Percentiles rank a stretch among this genome's conserved stretches.
Evolutionary conservation across 2,113 vertebrate species (phyloP).

Genomic region (Rhegmatorhina hoffmannsi): DNA sequence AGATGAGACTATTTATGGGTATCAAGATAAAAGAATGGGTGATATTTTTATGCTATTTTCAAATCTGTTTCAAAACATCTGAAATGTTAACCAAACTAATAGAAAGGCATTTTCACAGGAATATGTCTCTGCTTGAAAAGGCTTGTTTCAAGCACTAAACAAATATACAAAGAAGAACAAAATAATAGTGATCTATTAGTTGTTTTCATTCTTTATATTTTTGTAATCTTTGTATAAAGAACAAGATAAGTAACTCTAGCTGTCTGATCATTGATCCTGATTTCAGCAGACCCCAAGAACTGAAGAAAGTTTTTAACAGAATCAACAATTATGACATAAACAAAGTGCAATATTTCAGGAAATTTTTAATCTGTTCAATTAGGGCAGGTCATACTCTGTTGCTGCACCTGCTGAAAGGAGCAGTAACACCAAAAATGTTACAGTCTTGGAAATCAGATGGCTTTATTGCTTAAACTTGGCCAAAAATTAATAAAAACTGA

Average conservation of each 20-base stretch:
- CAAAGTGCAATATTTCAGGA: background rate
- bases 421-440: background rate
- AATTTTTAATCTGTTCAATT: background rate
- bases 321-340: background rate
- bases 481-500: background rate
- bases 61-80: background rate
- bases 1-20: background rate
- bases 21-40: background rate
- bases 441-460: background rate
- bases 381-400: background rate
- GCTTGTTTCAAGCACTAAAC: background rate
- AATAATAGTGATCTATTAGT: background rate
- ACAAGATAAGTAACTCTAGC: background rate
- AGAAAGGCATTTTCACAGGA: background rate
- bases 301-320: background rate
- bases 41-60: background rate
- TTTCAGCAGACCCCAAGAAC: background rate
- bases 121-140: background rate
- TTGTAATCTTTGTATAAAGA: background rate
- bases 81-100: background rate
- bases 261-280: background rate
- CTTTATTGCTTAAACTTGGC: background rate
- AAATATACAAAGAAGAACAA: background rate
- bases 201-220: background rate
- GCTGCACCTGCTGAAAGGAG: background rate